A percentile compares a stretch with the other conserved stretches of the same genome.
phyloP scores from a whole-genome alignment of 2,797 vertebrate genomes.

The Lycodopsis pacificus region DNA sequence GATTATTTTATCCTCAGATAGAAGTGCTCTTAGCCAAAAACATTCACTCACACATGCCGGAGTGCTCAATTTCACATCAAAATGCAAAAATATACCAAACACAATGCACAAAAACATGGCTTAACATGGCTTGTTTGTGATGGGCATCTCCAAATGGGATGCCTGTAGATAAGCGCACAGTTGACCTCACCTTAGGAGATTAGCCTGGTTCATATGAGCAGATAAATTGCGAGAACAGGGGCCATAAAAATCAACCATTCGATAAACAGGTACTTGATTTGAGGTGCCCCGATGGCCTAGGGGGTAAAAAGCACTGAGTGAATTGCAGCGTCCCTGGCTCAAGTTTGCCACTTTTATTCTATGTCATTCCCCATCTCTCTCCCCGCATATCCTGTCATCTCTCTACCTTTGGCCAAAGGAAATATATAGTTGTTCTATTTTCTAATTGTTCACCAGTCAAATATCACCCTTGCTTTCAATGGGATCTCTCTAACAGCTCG shows the following conservation, averaged over 20 bases:
- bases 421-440: not conserved
- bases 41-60: not conserved
- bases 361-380: not conserved
- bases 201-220: not conserved
- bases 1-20: slow-evolving; percentile 2
- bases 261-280: not conserved
- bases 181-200: slow-evolving; percentile 1
- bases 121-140: not conserved
- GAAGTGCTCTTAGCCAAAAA: not conserved
- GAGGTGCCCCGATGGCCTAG: not conserved
- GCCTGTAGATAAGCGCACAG: slow-evolving; percentile 1
- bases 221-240: not conserved
- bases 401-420: not conserved
- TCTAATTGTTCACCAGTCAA: not conserved
- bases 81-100: not conserved
- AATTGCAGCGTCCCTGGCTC: not conserved
- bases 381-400: not conserved
- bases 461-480: not conserved
- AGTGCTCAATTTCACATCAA: not conserved
- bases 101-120: not conserved
- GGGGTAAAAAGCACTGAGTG: not conserved
- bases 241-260: slow-evolving; percentile 1
- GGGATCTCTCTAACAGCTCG: too few species aligned
- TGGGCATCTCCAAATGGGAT: not conserved
- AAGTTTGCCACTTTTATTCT: not conserved